Evolutionary conservation across 2,113 vertebrate genomes (phyloP).

Genomic region (Chiloscyllium plagiosum): DNA sequence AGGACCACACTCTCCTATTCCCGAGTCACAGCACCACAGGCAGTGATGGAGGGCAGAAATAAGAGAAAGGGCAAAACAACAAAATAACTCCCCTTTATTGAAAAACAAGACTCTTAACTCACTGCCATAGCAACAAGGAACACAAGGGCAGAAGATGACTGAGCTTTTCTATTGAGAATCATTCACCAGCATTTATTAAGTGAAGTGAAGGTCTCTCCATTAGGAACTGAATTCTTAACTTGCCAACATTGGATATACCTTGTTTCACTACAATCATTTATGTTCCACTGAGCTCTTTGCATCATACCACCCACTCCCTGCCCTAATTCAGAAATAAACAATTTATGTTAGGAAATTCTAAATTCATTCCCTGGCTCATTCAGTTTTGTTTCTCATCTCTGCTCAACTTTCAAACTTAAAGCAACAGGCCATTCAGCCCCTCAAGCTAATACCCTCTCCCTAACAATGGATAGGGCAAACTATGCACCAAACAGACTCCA

Average conservation of each 20-base stretch:
- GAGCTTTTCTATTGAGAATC: not conserved
- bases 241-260: not conserved
- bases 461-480: not conserved
- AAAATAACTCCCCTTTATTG: not conserved
- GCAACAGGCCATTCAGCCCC: not conserved
- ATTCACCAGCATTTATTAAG: not conserved
- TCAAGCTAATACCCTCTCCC: not conserved
- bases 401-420: not conserved
- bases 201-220: not conserved
- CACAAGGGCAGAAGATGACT: not conserved
- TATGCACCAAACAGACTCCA: not conserved
- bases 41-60: not conserved
- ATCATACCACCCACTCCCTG: not conserved
- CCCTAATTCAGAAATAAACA: not conserved
- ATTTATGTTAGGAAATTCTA: not conserved
- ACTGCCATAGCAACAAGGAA: not conserved
- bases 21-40: not conserved
- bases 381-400: not conserved
- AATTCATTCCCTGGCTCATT: not conserved
- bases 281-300: not conserved
- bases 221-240: not conserved
- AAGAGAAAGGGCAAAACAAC: not conserved
- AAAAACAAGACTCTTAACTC: not conserved
- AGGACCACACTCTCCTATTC: not conserved
- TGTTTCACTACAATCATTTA: slow-evolving; percentile 8